Evolutionary conservation across 2,888 invertebrate species (phyloP).

Genomic region (Troides oblongomaculatus): DNA sequence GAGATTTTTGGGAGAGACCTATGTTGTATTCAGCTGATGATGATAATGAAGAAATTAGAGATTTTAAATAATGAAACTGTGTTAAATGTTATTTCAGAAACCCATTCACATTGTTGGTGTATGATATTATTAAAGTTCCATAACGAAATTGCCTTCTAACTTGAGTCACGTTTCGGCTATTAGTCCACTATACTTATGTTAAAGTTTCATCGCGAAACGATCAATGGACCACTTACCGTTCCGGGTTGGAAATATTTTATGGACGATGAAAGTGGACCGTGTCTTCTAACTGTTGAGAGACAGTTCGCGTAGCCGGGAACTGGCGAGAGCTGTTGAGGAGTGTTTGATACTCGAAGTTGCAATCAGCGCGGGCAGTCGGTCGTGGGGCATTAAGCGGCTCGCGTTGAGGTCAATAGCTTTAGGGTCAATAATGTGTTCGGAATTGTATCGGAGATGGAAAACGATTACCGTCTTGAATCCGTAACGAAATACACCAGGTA

Average conservation of each 20-base stretch:
- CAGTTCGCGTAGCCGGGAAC: conserved; percentile 32
- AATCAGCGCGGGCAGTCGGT: conserved; percentile 49
- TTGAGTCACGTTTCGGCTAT: conserved; percentile 73
- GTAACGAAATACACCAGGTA: neutral
- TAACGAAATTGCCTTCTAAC: conserved; percentile 64
- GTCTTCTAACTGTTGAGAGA: conserved; percentile 36
- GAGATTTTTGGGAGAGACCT: too few species aligned
- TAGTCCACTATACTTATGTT: conserved; percentile 70
- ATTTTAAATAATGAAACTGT: neutral
- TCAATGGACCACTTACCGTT: conserved; percentile 63
- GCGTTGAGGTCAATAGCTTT: conserved; percentile 40
- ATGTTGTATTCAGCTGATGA: too few species aligned
- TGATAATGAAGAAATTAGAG: neutral
- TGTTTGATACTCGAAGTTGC: conserved; percentile 36
- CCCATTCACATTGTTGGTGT: conserved; percentile 65
- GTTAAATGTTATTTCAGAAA: conserved; percentile 38
- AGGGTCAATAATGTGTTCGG: conserved; percentile 31
- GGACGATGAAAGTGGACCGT: conserved; percentile 46
- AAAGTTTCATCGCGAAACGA: conserved; percentile 73
- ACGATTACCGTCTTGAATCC: neutral
- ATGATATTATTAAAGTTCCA: conserved; percentile 68
- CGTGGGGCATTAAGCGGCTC: conserved; percentile 42
- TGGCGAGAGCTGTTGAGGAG: conserved; percentile 33
- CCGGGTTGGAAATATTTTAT: conserved; percentile 64
- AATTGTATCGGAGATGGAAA: conserved; percentile 28